phyloP scores from a whole-genome alignment of 1,140 invertebrate species.

The Drosophila pseudoananassae region DNA sequence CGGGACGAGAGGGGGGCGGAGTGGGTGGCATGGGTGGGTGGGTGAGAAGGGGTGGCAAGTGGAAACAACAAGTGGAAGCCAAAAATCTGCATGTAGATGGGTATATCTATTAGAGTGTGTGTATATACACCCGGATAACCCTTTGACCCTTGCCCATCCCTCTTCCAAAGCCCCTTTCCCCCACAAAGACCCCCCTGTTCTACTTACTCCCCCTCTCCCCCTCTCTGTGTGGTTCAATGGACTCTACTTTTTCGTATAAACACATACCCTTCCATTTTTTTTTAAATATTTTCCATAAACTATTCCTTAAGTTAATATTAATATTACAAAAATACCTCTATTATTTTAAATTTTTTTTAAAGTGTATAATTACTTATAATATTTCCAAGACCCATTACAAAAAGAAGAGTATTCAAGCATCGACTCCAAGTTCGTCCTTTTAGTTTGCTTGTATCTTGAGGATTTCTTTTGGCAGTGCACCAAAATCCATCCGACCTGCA shows the following conservation, averaged over 20 bases:
- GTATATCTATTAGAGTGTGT: neutral
- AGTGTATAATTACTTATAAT: too few species aligned
- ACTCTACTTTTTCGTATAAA: slow-evolving; percentile 19
- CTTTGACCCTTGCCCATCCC: neutral
- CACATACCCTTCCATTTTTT: slow-evolving; percentile 8
- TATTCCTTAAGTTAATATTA: neutral
- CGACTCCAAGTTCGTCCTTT: neutral
- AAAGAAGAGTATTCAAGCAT: neutral
- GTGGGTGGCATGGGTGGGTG: neutral
- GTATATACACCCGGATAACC: neutral
- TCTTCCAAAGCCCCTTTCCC: slow-evolving; percentile 16
- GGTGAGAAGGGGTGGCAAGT: slow-evolving; percentile 8
- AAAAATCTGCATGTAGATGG: slow-evolving; percentile 44
- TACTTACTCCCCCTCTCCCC: slow-evolving; percentile 13
- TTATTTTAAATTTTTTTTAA: neutral
- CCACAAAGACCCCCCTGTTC: slow-evolving; percentile 9
- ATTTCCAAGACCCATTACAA: too few species aligned
- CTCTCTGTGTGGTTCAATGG: slow-evolving; percentile 46
- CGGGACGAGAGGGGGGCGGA: neutral
- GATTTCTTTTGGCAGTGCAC: slow-evolving; percentile 53
- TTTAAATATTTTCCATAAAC: too few species aligned
- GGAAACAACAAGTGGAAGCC: slow-evolving; percentile 58
- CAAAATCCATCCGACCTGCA: slow-evolving; percentile 16
- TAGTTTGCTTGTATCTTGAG: neutral
- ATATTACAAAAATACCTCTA: neutral